Evolutionary conservation across 2,113 vertebrate genomes (phyloP).

Genomic region (Psammodynastes pulverulentus): DNA sequence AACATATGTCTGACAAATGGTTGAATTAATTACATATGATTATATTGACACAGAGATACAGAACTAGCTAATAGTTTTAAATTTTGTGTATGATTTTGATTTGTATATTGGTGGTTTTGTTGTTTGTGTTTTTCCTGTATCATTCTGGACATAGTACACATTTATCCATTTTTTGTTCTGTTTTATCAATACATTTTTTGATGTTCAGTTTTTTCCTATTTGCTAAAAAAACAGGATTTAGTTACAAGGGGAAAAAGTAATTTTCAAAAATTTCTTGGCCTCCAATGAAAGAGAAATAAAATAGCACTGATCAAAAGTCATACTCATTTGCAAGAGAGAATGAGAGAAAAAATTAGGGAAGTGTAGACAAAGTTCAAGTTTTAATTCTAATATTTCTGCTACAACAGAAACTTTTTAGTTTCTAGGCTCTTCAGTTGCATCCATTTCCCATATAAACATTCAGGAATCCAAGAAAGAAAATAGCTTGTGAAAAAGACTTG

Average conservation of each 20-base stretch:
- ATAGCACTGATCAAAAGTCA: conserved; percentile 47
- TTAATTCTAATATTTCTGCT: conserved; percentile 62
- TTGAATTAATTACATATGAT: not conserved
- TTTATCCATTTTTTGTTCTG: not conserved
- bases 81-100: not conserved
- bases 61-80: not conserved
- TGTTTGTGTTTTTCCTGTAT: not conserved
- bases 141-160: not conserved
- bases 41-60: not conserved
- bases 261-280: conserved; percentile 45
- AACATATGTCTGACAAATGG: not conserved
- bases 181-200: not conserved
- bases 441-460: conserved; percentile 56
- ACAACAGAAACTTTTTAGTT: conserved; percentile 47
- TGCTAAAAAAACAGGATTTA: not conserved
- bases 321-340: conserved; percentile 53
- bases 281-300: conserved; percentile 30
- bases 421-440: conserved; percentile 61
- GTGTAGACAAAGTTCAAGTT: conserved; percentile 54
- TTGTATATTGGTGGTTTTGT: not conserved
- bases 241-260: not conserved
- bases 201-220: conserved; percentile 2
- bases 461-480: conserved; percentile 31
- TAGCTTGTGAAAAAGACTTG: conserved; percentile 43
- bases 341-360: conserved; percentile 51